These are phyloP conservation scores for Whitmania pigra DNA, from an alignment of 1,140 invertebrate genomes.

Conservation along the genomic window DNA sequence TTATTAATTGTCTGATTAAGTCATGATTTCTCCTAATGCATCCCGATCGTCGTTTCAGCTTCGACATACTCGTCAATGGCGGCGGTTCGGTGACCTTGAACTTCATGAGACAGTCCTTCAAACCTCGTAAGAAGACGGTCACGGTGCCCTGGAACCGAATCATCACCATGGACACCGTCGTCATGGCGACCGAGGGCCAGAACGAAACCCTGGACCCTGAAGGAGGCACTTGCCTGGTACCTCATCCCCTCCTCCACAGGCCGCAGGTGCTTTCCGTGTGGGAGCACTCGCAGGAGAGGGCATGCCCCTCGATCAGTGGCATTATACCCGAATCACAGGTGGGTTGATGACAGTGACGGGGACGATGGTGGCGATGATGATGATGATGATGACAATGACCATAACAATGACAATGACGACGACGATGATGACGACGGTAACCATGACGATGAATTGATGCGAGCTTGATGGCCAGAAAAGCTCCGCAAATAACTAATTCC, in stretches of 20 bases:
- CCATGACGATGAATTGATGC: too few species aligned
- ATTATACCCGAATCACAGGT: slow-evolving; percentile 86
- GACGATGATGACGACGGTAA: too few species aligned
- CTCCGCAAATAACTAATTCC: too few species aligned
- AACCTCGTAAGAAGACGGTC: slow-evolving; percentile 73
- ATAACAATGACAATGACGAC: too few species aligned
- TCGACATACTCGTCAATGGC: slow-evolving; percentile 91
- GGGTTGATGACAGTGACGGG: too few species aligned
- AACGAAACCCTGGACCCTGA: slow-evolving; percentile 30
- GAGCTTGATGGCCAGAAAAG: too few species aligned
- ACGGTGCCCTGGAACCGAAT: slow-evolving; percentile 93
- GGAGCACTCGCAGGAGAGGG: slow-evolving; percentile 82
- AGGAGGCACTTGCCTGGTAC: slow-evolving; percentile 47
- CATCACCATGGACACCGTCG: slow-evolving; percentile 40
- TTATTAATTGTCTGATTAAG: too few species aligned
- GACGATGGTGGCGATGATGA: too few species aligned
- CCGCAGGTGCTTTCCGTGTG: slow-evolving; percentile 85
- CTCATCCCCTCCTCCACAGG: slow-evolving; percentile 85
- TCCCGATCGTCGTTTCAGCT: too few species aligned
- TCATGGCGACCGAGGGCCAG: slow-evolving; percentile 56
- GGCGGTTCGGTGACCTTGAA: slow-evolving; percentile 85
- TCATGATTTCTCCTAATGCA: too few species aligned
- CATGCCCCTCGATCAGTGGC: slow-evolving; percentile 70
- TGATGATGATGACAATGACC: too few species aligned
- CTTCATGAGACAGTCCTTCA: slow-evolving; percentile 82